These are phyloP conservation scores for Nibea coibor DNA, from an alignment of 2,113 vertebrate genomes.

Conservation along the genomic window DNA sequence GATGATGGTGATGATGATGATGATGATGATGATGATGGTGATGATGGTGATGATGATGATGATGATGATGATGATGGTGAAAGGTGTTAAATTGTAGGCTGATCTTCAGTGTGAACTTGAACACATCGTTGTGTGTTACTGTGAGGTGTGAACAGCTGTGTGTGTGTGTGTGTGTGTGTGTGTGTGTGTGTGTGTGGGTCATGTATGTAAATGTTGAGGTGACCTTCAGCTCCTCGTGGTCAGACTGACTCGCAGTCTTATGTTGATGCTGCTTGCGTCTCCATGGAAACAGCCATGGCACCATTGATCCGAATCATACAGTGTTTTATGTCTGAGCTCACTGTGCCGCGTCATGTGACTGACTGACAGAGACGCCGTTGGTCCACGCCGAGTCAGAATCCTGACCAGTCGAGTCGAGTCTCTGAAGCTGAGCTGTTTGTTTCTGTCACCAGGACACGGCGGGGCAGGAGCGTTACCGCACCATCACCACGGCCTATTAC, in stretches of 20 bases:
- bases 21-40: too few relatives aligned
- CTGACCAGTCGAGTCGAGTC: too few relatives aligned
- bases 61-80: neutral
- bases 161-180: constrained; percentile 2
- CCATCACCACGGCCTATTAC: constrained; percentile 98
- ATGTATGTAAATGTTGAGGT: neutral
- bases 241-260: neutral
- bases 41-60: too few relatives aligned
- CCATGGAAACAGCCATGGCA: constrained; percentile 17
- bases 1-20: too few relatives aligned
- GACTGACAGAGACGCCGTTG: too few relatives aligned
- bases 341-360: neutral
- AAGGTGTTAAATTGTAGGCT: neutral
- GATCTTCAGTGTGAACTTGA: constrained; percentile 9
- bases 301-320: neutral
- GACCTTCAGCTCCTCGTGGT: neutral
- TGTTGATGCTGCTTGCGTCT: neutral
- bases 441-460: constrained; percentile 90
- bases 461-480: constrained; percentile 97
- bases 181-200: neutral
- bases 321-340: neutral
- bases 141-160: constrained; percentile 15
- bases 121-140: neutral
- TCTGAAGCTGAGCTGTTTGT: neutral
- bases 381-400: too few relatives aligned